These are phyloP conservation scores for Pentamera pediparva DNA, from an alignment of 53 echinoderm and acorn worm species.

Conservation along the genomic window DNA sequence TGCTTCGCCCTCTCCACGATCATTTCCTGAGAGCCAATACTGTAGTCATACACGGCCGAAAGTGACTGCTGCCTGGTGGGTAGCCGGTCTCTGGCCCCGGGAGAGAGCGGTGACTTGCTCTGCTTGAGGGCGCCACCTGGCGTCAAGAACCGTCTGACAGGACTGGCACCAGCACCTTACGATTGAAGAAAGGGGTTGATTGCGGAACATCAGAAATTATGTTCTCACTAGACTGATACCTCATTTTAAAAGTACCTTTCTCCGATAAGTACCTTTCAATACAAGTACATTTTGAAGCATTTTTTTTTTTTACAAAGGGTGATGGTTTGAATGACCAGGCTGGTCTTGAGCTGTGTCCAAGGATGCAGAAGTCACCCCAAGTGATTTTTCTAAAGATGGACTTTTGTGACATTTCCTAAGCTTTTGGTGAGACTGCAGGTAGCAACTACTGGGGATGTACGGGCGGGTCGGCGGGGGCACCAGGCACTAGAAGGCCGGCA, in stretches of 20 bases:
- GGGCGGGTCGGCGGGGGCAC: too few species aligned
- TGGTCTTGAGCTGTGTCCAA: too few species aligned
- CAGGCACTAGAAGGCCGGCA: too few species aligned
- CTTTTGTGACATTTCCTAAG: too few species aligned
- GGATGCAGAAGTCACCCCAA: too few species aligned
- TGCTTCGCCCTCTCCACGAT: slow-evolving; percentile 97
- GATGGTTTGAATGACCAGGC: too few species aligned
- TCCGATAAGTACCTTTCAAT: too few species aligned
- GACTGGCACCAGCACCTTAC: slow-evolving; percentile 3
- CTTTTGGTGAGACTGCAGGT: too few species aligned
- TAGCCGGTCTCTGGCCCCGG: slow-evolving; percentile 56
- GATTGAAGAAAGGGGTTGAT: slow-evolving; percentile 44
- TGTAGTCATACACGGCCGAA: slow-evolving; percentile 93
- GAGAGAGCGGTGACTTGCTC: slow-evolving; percentile 46
- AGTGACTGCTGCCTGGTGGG: slow-evolving; percentile 81
- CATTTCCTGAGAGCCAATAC: slow-evolving; percentile 96
- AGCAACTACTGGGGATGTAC: too few species aligned
- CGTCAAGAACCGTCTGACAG: not conserved
- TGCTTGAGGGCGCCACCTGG: slow-evolving; percentile 18
- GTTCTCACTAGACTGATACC: not conserved
- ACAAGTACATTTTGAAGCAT: too few species aligned
- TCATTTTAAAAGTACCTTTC: too few species aligned
- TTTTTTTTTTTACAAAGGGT: not conserved
- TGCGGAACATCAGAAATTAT: not conserved
- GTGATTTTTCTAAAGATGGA: too few species aligned